Evolutionary conservation across 2,113 vertebrate genomes (phyloP).

Genomic region (Willisornis vidua): DNA sequence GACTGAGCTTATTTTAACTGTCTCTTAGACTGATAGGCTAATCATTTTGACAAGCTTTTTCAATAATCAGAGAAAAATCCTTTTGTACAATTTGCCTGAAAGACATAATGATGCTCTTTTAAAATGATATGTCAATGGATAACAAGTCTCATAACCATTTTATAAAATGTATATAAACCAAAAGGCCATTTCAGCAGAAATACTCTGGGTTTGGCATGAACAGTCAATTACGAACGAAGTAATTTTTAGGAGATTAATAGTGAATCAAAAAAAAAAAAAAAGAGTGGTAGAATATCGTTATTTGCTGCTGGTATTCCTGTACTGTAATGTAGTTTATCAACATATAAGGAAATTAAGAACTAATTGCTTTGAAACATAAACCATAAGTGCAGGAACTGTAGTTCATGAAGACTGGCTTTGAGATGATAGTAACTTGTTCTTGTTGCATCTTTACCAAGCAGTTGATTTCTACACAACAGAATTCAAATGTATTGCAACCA

Average conservation of each 20-base stretch:
- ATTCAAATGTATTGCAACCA: background rate
- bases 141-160: background rate
- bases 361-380: background rate
- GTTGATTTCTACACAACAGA: background rate
- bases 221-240: background rate
- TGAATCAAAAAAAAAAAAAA: background rate
- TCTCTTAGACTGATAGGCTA: background rate
- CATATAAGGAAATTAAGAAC: background rate
- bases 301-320: background rate
- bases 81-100: background rate
- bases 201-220: background rate
- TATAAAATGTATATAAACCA: background rate
- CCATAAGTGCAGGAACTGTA: background rate
- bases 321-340: background rate
- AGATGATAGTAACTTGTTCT: background rate
- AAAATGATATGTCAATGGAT: fast-evolving
- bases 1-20: background rate
- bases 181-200: background rate
- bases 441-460: background rate
- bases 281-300: background rate
- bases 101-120: background rate
- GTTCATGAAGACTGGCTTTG: background rate
- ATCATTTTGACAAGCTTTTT: background rate
- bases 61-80: background rate
- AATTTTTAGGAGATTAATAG: background rate